Conservation (phyloP, 2,113 vertebrate species). For the Vulpes ferrilata region DNA sequence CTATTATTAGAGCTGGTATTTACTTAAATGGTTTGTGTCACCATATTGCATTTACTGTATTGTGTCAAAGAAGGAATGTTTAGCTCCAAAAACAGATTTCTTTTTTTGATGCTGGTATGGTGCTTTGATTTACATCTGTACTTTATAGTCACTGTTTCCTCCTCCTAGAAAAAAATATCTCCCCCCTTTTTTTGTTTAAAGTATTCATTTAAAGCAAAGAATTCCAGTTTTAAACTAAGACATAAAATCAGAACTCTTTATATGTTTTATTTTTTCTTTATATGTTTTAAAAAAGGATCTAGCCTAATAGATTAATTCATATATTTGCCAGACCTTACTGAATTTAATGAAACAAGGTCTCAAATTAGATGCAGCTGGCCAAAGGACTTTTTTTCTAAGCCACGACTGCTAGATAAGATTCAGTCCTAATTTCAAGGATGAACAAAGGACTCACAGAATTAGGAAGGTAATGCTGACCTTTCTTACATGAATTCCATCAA, state of each 20-base stretch:
- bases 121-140: conserved; percentile 68
- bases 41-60: conserved; percentile 18
- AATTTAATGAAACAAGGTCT: background rate
- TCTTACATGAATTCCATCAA: background rate
- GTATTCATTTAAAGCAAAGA: conserved; percentile 33
- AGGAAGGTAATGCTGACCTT: background rate
- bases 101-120: conserved; percentile 65
- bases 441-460: background rate
- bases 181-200: background rate
- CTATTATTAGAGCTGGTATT: conserved; percentile 83
- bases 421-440: background rate
- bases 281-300: background rate
- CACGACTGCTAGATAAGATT: background rate
- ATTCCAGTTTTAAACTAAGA: conserved; percentile 20
- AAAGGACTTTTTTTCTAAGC: background rate
- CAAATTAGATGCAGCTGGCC: background rate
- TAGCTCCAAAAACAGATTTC: conserved; percentile 73
- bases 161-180: conserved; percentile 32
- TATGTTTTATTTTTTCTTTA: background rate
- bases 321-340: conserved; percentile 34
- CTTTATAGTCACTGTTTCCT: background rate
- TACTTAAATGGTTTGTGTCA: conserved; percentile 61
- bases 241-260: background rate
- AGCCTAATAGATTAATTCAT: conserved; percentile 19
- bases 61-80: conserved; percentile 65